Conservation (phyloP, 92 coral and sea anemone species). For the Siderastrea radians region DNA sequence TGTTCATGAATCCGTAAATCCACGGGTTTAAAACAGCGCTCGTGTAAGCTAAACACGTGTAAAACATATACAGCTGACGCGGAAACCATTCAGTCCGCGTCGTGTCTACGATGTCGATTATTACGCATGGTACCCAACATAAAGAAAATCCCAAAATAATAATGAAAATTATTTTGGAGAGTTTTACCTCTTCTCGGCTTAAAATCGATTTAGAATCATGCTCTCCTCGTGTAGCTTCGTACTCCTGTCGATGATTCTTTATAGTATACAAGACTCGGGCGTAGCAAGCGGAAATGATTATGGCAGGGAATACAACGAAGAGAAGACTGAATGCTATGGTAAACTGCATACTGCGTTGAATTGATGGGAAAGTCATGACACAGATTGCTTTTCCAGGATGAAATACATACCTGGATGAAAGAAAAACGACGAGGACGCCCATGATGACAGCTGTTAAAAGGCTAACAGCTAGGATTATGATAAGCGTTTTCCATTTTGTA, state of each 20-base stretch:
- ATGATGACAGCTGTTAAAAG: constrained; percentile 66
- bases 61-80: constrained; percentile 75
- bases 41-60: constrained; percentile 79
- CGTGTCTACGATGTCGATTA: constrained; percentile 76
- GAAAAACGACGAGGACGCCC: constrained; percentile 63
- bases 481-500: constrained; percentile 67
- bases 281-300: constrained; percentile 75
- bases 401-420: constrained; percentile 65
- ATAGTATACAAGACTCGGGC: constrained; percentile 75
- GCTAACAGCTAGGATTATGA: constrained; percentile 60
- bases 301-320: constrained; percentile 76
- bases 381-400: constrained; percentile 91
- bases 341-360: constrained; percentile 53
- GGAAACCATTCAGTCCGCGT: constrained; percentile 65
- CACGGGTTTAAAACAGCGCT: constrained; percentile 84
- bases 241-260: constrained; percentile 72
- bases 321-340: constrained; percentile 70
- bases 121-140: constrained; percentile 90
- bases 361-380: constrained; percentile 60
- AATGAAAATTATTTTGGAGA: constrained; percentile 77
- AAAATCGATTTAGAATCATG: constrained; percentile 79
- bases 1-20: constrained; percentile 88
- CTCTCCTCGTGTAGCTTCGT: constrained; percentile 66
- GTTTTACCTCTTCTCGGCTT: constrained; percentile 81
- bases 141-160: constrained; percentile 82